Conservation (phyloP, 2,797 vertebrate species). For the Notolabrus celidotus region DNA sequence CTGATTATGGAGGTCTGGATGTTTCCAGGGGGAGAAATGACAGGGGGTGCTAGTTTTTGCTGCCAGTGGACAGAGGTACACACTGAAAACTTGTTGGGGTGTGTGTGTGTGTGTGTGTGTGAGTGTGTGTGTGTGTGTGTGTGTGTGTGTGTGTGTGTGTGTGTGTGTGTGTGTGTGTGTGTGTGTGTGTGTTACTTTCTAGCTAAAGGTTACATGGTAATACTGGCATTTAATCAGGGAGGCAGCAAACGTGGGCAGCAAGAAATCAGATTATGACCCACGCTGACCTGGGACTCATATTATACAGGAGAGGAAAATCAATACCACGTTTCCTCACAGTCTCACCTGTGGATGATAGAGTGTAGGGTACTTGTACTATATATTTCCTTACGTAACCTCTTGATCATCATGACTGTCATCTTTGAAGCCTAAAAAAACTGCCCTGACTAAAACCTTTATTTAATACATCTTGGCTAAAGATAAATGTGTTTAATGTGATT, state of each 20-base stretch:
- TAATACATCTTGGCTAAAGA: too few relatives aligned
- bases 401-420: background rate
- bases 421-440: too few relatives aligned
- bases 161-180: constrained; percentile 24
- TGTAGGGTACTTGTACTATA: background rate
- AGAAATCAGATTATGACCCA: constrained; percentile 65
- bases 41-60: constrained; percentile 29
- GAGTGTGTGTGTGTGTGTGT: constrained; percentile 22
- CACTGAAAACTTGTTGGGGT: constrained; percentile 12
- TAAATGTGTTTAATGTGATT: too few relatives aligned
- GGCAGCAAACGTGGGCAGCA: constrained; percentile 73
- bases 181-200: constrained; percentile 24
- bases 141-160: constrained; percentile 16
- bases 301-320: constrained; percentile 34
- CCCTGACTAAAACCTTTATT: too few relatives aligned
- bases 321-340: background rate
- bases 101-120: constrained; percentile 20
- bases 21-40: constrained; percentile 13
- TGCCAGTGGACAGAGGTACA: constrained; percentile 14
- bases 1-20: background rate
- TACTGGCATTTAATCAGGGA: constrained; percentile 84
- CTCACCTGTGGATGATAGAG: constrained; percentile 15
- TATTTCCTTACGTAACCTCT: background rate
- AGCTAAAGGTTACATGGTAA: constrained; percentile 85
- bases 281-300: constrained; percentile 52